Evolutionary conservation across 1,140 invertebrate species (phyloP), one percentile per base, ranked within the genome.

Genomic region (Zeugodacus cucurbitae): DNA sequence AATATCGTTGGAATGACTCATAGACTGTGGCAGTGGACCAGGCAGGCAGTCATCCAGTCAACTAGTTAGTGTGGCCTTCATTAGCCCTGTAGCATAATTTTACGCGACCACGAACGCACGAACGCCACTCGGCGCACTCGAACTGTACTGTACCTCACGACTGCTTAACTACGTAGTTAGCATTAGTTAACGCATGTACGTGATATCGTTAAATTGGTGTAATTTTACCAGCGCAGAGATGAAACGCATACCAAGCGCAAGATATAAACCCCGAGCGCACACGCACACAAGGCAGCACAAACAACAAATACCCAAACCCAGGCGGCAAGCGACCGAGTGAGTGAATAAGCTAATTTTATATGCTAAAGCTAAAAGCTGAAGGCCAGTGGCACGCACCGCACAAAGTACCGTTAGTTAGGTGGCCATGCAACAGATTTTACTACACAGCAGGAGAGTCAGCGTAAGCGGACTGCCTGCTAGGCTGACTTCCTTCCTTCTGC

Each of bases 181-280:
- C 91, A 91, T 92, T 92, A 92, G 91, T 92, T 92, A 92, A 92
- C 91, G 91, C 91, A 92, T 91, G 91, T 92, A 92, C 91, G 91
- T 92, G 91, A 92, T 92, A 92, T 92, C 91, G 91, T 92, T 92
- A 92, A 92, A 91, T 90, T 92, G 89, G 91, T 92, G 90, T 92
- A 92, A 92, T 90, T 90, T 92, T 91, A 91, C 91, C 90, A 89
- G 90, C 89, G 90, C 67, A 89, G 89, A 62, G 58, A 87, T 86
- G 37, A 82, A 2, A 48, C 88, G 90, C 91, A 92, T 92, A 92
- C 91, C 92, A 92, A 92, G 57, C 57, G 85, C 26, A 3, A 57
- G 44, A 86, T 14, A 67, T 34, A 17, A 34, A 70, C 64, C 32
- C 17, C 41, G 17, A 29, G 44, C 37, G 26, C 37, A 44, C 74